A percentile compares a stretch with the other conserved stretches of the same genome.
Conservation (phyloP, 2,888 invertebrate species). For the Masnerella sp. region DNA sequence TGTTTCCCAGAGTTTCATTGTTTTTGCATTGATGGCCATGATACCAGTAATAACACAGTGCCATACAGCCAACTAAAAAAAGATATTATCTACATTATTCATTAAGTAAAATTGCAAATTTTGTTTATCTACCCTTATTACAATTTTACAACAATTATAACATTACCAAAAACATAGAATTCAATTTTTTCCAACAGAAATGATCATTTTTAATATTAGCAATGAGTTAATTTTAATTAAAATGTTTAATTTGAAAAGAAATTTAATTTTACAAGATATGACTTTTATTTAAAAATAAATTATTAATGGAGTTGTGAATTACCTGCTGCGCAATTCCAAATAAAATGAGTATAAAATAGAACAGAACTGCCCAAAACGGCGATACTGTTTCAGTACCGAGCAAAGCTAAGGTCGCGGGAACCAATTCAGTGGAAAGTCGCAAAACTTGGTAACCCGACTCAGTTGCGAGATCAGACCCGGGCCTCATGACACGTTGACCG, state of each 20-base stretch:
- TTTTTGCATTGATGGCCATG: constrained; percentile 86
- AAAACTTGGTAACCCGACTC: constrained; percentile 91
- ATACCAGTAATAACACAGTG: constrained; percentile 93
- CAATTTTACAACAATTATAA: too few species aligned
- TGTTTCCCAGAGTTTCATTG: constrained; percentile 87
- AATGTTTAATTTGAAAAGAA: too few species aligned
- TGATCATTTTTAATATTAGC: too few species aligned
- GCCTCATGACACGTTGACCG: constrained; percentile 83
- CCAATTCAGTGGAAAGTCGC: constrained; percentile 91
- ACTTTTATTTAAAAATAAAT: too few species aligned
- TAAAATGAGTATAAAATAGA: constrained; percentile 89
- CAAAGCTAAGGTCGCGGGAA: constrained; percentile 90
- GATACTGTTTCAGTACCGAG: constrained; percentile 87
- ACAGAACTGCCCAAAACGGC: constrained; percentile 92
- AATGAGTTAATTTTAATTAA: too few species aligned
- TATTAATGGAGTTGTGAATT: too few species aligned
- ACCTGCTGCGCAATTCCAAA: constrained; percentile 92
- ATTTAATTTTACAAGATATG: too few species aligned
- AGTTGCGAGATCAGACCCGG: constrained; percentile 79
- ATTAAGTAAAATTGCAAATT: too few species aligned
- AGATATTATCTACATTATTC: too few species aligned
- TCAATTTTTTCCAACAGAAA: too few species aligned
- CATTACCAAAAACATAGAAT: too few species aligned
- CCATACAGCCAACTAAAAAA: constrained; percentile 87
- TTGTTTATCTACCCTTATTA: too few species aligned